Conservation (phyloP, 2,888 invertebrate genomes). For the Balanococcus diminutus region DNA sequence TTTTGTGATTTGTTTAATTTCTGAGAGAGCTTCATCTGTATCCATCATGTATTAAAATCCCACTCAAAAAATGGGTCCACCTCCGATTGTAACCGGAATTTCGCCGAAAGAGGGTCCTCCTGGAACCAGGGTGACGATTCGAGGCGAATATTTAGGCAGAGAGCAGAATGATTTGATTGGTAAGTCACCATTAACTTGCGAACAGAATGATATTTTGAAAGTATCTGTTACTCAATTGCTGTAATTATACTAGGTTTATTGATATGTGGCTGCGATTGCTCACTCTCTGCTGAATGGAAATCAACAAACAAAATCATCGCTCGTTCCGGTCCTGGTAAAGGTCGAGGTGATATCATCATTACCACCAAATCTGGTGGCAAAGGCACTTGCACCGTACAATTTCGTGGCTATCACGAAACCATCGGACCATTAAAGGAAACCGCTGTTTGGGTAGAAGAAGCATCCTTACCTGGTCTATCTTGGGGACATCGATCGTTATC, state of each 20-base stretch:
- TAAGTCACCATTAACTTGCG: slow-evolving; percentile 61
- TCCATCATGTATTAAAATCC: neutral
- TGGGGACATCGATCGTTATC: slow-evolving; percentile 86
- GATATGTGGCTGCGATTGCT: slow-evolving; percentile 95
- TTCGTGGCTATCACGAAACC: slow-evolving; percentile 79
- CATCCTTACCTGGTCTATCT: slow-evolving; percentile 78
- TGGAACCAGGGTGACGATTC: slow-evolving; percentile 90
- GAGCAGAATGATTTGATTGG: slow-evolving; percentile 85
- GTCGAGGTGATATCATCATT: slow-evolving; percentile 89
- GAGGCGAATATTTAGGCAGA: slow-evolving; percentile 93
- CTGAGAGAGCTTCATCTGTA: too few relatives aligned
- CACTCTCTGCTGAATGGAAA: slow-evolving; percentile 96
- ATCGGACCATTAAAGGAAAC: slow-evolving; percentile 95
- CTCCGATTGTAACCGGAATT: slow-evolving; percentile 90
- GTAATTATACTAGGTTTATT: slow-evolving; percentile 73
- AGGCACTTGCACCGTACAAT: slow-evolving; percentile 86
- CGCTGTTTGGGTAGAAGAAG: slow-evolving; percentile 98
- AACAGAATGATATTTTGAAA: neutral
- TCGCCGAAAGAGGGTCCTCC: slow-evolving; percentile 99
- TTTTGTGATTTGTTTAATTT: too few relatives aligned
- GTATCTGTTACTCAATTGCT: too few relatives aligned
- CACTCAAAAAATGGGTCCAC: slow-evolving; percentile 57
- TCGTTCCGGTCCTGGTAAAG: slow-evolving; percentile 89
- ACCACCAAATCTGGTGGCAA: slow-evolving; percentile 84
- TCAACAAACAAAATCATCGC: slow-evolving; percentile 96